Conservation (phyloP, 1,140 invertebrate genomes). For the Rhopalosiphum maidis region DNA sequence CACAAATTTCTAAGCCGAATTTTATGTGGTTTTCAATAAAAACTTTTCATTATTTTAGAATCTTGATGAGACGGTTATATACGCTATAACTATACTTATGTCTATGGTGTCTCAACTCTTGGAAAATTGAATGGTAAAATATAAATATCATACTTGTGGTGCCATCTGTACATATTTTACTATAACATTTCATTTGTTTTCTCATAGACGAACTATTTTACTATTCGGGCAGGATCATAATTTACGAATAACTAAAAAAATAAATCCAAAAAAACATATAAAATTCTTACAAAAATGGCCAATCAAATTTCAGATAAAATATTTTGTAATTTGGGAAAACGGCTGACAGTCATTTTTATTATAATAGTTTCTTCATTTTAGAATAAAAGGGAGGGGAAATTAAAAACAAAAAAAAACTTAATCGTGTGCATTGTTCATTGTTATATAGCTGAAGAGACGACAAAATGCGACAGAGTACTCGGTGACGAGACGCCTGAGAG, state of each 20-base stretch:
- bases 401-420: neutral
- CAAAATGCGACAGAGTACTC: slow-evolving; percentile 32
- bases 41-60: neutral
- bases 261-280: neutral
- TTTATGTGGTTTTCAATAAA: neutral
- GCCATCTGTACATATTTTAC: neutral
- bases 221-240: neutral
- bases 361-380: neutral
- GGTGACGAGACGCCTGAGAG: slow-evolving; percentile 69
- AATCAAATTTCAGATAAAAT: neutral
- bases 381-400: neutral
- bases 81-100: neutral
- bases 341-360: neutral
- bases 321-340: neutral
- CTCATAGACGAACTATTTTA: neutral
- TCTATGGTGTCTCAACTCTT: neutral
- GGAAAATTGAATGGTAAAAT: neutral
- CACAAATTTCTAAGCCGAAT: neutral
- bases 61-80: too few species aligned
- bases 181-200: neutral
- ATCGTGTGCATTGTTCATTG: neutral
- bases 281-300: neutral
- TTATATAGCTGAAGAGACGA: slow-evolving; percentile 27
- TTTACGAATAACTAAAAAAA: neutral
- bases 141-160: neutral